These are phyloP conservation scores for Phaonia tiefii DNA, from an alignment of 2,888 invertebrate genomes.

Conservation along the genomic window DNA sequence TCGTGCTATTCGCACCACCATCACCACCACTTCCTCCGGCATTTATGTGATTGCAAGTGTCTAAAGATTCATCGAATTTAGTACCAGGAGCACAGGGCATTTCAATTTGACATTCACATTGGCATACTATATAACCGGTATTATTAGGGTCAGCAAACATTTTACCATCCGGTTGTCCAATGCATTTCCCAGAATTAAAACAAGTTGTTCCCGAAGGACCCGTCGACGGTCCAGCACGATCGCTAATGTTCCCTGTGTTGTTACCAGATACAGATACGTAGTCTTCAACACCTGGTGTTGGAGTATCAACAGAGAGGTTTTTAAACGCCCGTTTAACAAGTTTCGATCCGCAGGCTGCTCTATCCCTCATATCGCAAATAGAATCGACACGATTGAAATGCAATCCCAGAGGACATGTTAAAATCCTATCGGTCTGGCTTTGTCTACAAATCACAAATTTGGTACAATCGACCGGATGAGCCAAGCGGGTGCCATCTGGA, in stretches of 20 bases:
- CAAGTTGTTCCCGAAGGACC: constrained; percentile 69
- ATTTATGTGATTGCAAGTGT: constrained; percentile 49
- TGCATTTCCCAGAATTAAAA: constrained; percentile 40
- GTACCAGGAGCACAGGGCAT: constrained; percentile 63
- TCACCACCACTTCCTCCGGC: neutral
- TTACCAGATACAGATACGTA: neutral
- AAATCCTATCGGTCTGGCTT: constrained; percentile 60
- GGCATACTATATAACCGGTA: constrained; percentile 56
- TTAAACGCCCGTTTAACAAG: neutral
- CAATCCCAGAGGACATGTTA: constrained; percentile 58
- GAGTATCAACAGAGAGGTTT: neutral
- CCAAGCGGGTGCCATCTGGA: constrained; percentile 70
- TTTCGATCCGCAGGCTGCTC: constrained; percentile 49
- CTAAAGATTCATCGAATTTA: constrained; percentile 52
- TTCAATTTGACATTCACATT: constrained; percentile 55
- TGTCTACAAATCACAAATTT: constrained; percentile 71
- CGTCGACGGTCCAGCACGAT: neutral
- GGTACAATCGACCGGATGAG: constrained; percentile 71
- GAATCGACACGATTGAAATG: constrained; percentile 60
- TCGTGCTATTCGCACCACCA: neutral
- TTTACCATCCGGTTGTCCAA: constrained; percentile 37
- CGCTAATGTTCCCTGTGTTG: constrained; percentile 5
- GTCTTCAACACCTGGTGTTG: no score
- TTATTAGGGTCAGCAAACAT: constrained; percentile 31
- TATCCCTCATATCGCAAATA: constrained; percentile 54